A percentile compares a stretch with the other conserved stretches of the same genome.
phyloP scores from a whole-genome alignment of 2,797 vertebrate species.

The Arctocebus calabarensis region DNA sequence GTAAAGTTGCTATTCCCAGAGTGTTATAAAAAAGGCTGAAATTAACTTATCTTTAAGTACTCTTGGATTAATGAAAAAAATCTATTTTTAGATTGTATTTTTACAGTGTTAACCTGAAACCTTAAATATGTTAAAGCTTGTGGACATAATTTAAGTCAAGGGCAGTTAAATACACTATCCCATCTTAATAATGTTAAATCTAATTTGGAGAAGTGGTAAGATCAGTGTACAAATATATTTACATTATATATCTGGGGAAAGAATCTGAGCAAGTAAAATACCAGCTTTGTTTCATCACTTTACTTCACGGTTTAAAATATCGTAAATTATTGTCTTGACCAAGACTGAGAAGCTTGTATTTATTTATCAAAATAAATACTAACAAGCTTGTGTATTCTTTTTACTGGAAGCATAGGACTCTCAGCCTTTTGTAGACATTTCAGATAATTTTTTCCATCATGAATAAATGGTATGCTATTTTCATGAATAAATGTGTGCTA shows the following conservation, averaged over 20 bases:
- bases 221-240: background rate
- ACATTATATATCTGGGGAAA: background rate
- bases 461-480: background rate
- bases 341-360: background rate
- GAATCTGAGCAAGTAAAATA: background rate
- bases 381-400: background rate
- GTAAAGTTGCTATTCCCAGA: background rate
- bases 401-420: background rate
- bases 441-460: background rate
- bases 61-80: background rate
- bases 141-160: background rate
- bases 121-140: background rate
- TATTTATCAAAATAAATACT: background rate
- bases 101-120: background rate
- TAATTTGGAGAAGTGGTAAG: background rate
- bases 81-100: conserved; percentile 6
- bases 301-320: background rate
- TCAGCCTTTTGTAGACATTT: background rate
- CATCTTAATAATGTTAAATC: background rate
- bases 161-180: background rate
- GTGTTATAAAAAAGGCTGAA: background rate
- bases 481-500: background rate
- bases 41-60: background rate
- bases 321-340: background rate
- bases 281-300: background rate